These are phyloP conservation scores for Cosmia pyralina DNA, from an alignment of 2,888 invertebrate species.

Conservation along the genomic window DNA sequence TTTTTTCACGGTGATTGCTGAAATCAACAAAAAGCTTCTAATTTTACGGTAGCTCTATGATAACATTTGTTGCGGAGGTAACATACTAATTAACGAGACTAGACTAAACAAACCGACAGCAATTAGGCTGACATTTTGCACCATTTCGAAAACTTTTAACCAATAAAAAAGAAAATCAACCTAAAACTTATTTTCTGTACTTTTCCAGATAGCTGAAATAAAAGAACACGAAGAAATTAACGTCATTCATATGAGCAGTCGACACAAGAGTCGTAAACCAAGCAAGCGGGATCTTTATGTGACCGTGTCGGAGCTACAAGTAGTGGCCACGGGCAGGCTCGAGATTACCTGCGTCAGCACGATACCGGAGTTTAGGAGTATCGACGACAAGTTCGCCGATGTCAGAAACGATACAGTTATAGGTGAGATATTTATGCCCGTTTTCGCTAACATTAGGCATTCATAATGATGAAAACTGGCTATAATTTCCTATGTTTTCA, in stretches of 20 bases:
- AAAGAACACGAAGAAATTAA: constrained; percentile 76
- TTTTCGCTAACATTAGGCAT: background rate
- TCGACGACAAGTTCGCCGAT: constrained; percentile 93
- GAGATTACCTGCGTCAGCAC: constrained; percentile 94
- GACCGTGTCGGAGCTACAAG: constrained; percentile 93
- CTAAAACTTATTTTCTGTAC: background rate
- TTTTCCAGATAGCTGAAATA: constrained; percentile 73
- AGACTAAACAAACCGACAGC: background rate
- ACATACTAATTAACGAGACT: background rate
- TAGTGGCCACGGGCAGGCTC: constrained; percentile 92
- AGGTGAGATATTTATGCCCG: constrained; percentile 85
- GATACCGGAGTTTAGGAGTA: constrained; percentile 93
- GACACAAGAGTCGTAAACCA: constrained; percentile 84
- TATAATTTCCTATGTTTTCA: background rate
- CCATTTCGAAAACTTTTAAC: background rate
- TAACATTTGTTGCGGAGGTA: background rate
- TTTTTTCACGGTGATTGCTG: background rate
- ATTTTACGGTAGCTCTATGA: background rate
- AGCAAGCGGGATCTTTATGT: constrained; percentile 92
- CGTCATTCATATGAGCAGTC: constrained; percentile 76
- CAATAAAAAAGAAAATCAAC: background rate
- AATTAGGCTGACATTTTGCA: background rate
- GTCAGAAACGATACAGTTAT: constrained; percentile 92
- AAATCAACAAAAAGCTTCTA: background rate
- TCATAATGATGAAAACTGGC: background rate